These are phyloP conservation scores for Apis mellifera DNA, from an alignment of 1,140 invertebrate species.

Conservation along the genomic window Amel_HAv3.1 CM009938.2:10231501-10232000, in stretches of 20 bases:
- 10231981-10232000: neutral
- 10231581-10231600: slow-evolving; percentile 71
- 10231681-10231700: neutral
- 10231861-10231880: too few species aligned
- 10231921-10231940: neutral
- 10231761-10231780: too few species aligned
- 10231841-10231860: too few species aligned
- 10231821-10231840: too few species aligned
- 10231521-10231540: slow-evolving; percentile 32
- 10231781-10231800: too few species aligned
- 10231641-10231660: slow-evolving; percentile 27
- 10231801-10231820: too few species aligned
- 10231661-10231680: slow-evolving; percentile 6
- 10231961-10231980: neutral
- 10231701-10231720: neutral
- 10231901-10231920: neutral
- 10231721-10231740: neutral
- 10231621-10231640: slow-evolving; percentile 73
- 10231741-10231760: too few species aligned
- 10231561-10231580: slow-evolving; percentile 69
- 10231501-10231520: neutral
- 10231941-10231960: neutral
- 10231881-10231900: too few species aligned
- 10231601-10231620: slow-evolving; percentile 71
- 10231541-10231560: slow-evolving; percentile 45